Conservation (phyloP, 2,888 invertebrate species). For the Oxystoma pomonae region DNA sequence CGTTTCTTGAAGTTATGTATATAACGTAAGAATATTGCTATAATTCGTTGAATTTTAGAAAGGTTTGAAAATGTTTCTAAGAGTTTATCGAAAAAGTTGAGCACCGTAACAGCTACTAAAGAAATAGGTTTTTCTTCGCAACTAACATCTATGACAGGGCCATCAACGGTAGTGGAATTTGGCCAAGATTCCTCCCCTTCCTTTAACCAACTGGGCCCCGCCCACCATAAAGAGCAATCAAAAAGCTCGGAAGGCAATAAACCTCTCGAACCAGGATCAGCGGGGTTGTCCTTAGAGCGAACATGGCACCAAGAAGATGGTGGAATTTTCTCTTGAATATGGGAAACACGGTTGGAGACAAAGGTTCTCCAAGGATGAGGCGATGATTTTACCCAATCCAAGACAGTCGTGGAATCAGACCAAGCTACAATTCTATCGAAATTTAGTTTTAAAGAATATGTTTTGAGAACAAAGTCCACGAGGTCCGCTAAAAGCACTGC, state of each 20-base stretch:
- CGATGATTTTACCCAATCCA: too few species aligned
- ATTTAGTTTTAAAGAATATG: background rate
- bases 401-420: conserved; percentile 16
- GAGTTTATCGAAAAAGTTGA: background rate
- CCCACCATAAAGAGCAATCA: background rate
- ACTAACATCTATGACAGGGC: background rate
- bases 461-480: background rate
- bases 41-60: conserved; percentile 7
- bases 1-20: background rate
- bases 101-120: background rate
- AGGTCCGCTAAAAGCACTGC: conserved; percentile 17
- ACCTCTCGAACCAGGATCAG: conserved; percentile 7
- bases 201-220: conserved; percentile 1
- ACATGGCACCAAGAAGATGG: conserved; percentile 6
- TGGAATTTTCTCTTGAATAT: conserved; percentile 16
- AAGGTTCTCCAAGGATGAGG: conserved; percentile 20
- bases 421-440: conserved; percentile 11
- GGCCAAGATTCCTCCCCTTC: background rate
- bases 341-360: conserved; percentile 17
- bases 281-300: conserved; percentile 4
- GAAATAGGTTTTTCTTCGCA: conserved; percentile 5
- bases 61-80: background rate
- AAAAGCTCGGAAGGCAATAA: conserved; percentile 8
- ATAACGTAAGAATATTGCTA: conserved; percentile 3
- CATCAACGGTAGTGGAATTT: background rate